These are phyloP conservation scores for Rhagophthalmus giganteus DNA, from an alignment of 2,888 invertebrate species.

Conservation along the genomic window DNA sequence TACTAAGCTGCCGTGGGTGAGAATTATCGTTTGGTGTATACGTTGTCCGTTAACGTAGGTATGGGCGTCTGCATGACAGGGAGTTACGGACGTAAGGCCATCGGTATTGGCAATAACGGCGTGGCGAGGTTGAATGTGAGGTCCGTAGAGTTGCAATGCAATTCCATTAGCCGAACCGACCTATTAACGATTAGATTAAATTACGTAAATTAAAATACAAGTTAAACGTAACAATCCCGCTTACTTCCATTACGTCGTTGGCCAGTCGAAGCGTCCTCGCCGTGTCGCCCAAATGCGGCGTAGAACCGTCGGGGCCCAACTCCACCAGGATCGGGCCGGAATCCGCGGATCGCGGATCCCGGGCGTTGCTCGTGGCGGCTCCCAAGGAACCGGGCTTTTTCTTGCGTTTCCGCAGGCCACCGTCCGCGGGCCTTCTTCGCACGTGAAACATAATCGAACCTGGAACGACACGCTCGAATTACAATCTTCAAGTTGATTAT, in stretches of 20 bases:
- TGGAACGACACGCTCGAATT: too few relatives aligned
- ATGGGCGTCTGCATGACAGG: slow-evolving; percentile 89
- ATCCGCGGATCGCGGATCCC: slow-evolving; percentile 61
- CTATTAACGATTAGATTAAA: too few relatives aligned
- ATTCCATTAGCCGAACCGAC: slow-evolving; percentile 79
- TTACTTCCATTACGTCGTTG: slow-evolving; percentile 69
- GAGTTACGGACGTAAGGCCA: slow-evolving; percentile 91
- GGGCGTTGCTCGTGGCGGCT: slow-evolving; percentile 59
- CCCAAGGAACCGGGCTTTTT: slow-evolving; percentile 63
- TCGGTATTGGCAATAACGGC: slow-evolving; percentile 91
- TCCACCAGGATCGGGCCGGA: slow-evolving; percentile 74
- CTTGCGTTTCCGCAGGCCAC: slow-evolving; percentile 88
- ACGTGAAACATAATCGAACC: slow-evolving; percentile 98
- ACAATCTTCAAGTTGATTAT: too few relatives aligned
- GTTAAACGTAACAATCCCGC: slow-evolving; percentile 8
- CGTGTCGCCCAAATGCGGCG: slow-evolving; percentile 62
- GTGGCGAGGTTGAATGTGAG: slow-evolving; percentile 91
- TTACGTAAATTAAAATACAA: too few relatives aligned
- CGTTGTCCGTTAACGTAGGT: slow-evolving; percentile 93
- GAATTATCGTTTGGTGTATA: slow-evolving; percentile 88
- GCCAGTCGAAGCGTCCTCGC: slow-evolving; percentile 65
- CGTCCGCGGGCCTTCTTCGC: slow-evolving; percentile 87
- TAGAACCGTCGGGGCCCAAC: slow-evolving; percentile 77
- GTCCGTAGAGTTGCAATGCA: slow-evolving; percentile 79
- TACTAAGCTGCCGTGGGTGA: slow-evolving; percentile 82